Percentiles rank a stretch among this genome's conserved stretches.
phyloP scores from a whole-genome alignment of 2,113 vertebrate species.

The Neopipo cinnamomea region DNA sequence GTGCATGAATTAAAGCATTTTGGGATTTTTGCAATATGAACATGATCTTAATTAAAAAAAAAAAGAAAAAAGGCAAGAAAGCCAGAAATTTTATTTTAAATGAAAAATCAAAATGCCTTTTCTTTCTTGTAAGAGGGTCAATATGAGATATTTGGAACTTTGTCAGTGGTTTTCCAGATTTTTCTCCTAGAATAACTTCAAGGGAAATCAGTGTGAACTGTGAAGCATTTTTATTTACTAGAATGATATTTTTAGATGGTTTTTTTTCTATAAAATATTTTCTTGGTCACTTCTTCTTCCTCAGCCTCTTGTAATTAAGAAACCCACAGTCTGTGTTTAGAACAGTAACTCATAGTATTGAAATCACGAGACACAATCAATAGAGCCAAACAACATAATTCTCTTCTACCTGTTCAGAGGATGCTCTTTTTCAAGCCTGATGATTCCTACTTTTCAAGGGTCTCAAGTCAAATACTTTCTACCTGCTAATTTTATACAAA shows the following conservation, averaged over 20 bases:
- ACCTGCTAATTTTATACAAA: neutral
- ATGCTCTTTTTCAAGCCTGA: neutral
- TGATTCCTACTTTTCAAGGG: neutral
- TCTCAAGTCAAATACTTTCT: neutral
- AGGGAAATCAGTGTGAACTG: neutral
- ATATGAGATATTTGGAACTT: neutral
- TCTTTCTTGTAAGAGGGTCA: accelerated
- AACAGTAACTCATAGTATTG: neutral
- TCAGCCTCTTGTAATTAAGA: neutral
- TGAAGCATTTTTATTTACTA: neutral
- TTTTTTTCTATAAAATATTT: neutral
- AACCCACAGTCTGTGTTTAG: neutral
- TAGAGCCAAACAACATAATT: neutral
- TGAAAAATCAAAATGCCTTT: neutral
- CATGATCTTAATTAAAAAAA: neutral
- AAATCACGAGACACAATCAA: neutral
- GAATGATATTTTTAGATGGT: neutral
- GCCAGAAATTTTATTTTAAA: neutral
- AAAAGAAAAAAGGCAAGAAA: neutral
- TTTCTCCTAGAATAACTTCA: neutral
- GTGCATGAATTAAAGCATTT: neutral
- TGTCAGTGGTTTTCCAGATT: neutral
- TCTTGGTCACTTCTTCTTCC: neutral
- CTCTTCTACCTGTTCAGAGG: neutral
- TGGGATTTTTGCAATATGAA: neutral